Evolutionary conservation across 2,113 vertebrate genomes (phyloP), one percentile per base, ranked within the genome.

Genomic region (Aspiorhynchus laticeps): DNA sequence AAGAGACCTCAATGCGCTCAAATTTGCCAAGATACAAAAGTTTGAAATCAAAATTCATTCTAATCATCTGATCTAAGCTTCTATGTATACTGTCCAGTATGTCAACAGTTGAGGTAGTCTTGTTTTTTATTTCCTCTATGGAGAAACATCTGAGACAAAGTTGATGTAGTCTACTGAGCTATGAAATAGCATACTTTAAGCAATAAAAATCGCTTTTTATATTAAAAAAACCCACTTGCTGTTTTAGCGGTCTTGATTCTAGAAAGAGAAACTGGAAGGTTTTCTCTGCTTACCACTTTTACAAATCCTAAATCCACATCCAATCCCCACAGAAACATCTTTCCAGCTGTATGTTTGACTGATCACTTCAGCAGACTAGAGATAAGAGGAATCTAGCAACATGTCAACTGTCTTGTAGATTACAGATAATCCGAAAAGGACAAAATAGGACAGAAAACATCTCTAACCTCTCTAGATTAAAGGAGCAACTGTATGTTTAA

Each of bases 271-370:
- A 79, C 10, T 1, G 2, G 1, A 78, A 24, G 46, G 11, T 24
- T 56, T 53, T 78, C 48, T 78, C 28, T 24, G 15, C 46, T 78
- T 19, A 33, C 4, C 17, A 33, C 19, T 17, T 17, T 26, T 12
- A 61, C 53, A 80, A 61, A 38, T 80, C 53, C 53, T 59, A 80
- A 38, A 80, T n/a, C 77, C 19, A 8, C 21, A 61, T 80, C 51
- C 24, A 61, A 38, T 38, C 53, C 24, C 21, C 6, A 12, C 2
- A 59, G 53, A 38, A 80, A 38, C 51, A 31, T 61, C 56, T 33
- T 36, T 6, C 5, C 15, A 78, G 76, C 46, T n/a, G 1, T 59
- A 14, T 11, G 31, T 19, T 33, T 79, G 31, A n/a, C 51, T 6
- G 53, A 38, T 80, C 21, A 0, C 3, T 15, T 59, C 24, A 80